These are phyloP conservation scores for Ips nitidus DNA, from an alignment of 1,140 invertebrate species.

Conservation along the genomic window DNA sequence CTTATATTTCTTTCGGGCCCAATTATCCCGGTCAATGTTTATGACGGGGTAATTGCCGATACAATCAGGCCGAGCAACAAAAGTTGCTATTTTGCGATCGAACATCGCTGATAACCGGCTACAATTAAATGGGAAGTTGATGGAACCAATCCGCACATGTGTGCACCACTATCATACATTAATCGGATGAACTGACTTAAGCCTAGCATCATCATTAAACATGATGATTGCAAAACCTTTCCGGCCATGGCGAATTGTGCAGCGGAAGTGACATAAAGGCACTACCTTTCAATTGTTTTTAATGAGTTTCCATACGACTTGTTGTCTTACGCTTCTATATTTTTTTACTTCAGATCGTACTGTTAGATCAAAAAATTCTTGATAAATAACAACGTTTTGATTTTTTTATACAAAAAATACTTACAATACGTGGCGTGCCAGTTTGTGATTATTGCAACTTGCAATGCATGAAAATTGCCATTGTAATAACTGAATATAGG, in stretches of 20 bases:
- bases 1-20: slow-evolving; percentile 8
- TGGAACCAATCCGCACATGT: neutral
- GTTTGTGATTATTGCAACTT: neutral
- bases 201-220: neutral
- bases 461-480: slow-evolving; percentile 1
- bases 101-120: neutral
- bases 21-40: slow-evolving; percentile 17
- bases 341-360: neutral
- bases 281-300: neutral
- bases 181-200: neutral
- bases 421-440: too few species aligned
- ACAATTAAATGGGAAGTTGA: neutral
- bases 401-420: too few species aligned
- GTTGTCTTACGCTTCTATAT: neutral
- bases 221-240: neutral
- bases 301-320: neutral
- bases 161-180: neutral
- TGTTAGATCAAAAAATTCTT: neutral
- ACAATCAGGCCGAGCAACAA: slow-evolving; percentile 1
- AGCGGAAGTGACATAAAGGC: neutral
- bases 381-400: too few species aligned
- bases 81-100: neutral
- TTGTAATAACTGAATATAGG: neutral
- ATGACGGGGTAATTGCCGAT: slow-evolving; percentile 12
- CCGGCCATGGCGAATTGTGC: neutral